Evolutionary conservation across 2,113 vertebrate genomes (phyloP).

Genomic region (Mungos mungo): DNA sequence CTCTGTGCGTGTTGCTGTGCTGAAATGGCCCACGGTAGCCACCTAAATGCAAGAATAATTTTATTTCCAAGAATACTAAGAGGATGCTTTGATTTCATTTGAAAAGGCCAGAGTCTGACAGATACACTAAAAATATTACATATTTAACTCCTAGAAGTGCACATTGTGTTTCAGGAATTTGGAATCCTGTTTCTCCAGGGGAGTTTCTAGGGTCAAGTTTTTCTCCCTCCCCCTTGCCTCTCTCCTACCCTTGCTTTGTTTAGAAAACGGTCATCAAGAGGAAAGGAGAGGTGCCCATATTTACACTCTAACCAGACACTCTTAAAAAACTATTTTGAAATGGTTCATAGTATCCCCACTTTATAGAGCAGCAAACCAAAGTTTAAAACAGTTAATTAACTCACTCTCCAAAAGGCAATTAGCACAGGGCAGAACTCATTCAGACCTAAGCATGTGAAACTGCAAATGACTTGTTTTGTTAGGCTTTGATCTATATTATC

Average conservation of each 20-base stretch:
- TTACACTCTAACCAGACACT: neutral
- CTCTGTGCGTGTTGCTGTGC: neutral
- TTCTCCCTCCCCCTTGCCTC: too few species aligned
- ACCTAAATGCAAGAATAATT: conserved; percentile 6
- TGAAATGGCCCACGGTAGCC: neutral
- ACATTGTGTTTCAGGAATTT: neutral
- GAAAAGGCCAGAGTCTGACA: neutral
- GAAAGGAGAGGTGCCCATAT: neutral
- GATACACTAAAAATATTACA: neutral
- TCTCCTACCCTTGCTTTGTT: neutral
- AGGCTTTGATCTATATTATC: neutral
- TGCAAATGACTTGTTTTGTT: neutral
- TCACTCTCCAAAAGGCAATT: neutral
- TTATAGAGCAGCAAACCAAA: neutral
- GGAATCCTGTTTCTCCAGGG: neutral
- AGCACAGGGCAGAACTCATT: neutral
- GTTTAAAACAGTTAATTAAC: neutral
- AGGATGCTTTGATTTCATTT: conserved; percentile 5
- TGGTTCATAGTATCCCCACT: neutral
- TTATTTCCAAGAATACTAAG: neutral
- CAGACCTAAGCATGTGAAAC: neutral
- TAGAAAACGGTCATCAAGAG: neutral
- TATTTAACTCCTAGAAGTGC: neutral
- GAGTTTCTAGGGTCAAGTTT: neutral
- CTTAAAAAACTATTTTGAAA: neutral